Evolutionary conservation across 2,113 vertebrate species (phyloP).

Genomic region (Pithys albifrons): DNA sequence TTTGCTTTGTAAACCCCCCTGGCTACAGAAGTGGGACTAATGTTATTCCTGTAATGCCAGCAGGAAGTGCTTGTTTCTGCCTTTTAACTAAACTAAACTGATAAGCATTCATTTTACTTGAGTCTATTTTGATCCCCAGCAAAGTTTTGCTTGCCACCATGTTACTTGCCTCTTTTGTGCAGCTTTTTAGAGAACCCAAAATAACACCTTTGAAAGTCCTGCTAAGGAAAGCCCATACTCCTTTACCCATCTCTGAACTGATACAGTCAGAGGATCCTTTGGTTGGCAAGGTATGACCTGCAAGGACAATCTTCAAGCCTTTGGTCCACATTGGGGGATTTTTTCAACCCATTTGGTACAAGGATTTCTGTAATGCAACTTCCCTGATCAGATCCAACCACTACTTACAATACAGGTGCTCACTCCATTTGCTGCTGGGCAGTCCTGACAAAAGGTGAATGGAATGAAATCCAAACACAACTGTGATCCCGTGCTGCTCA

Average conservation of each 20-base stretch:
- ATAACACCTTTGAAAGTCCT: background rate
- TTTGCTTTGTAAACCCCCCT: background rate
- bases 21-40: background rate
- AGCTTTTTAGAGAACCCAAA: background rate
- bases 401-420: background rate
- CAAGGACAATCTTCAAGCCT: background rate
- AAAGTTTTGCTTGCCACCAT: background rate
- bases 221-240: background rate
- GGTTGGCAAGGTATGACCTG: background rate
- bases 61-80: background rate
- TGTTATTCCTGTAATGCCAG: background rate
- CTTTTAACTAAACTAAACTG: background rate
- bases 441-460: no score
- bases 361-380: background rate
- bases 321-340: fast-evolving
- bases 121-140: background rate
- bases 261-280: background rate
- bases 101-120: background rate
- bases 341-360: background rate
- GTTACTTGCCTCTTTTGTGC: background rate
- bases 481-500: no score
- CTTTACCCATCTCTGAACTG: background rate
- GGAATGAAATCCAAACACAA: no score
- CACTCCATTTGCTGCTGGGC: background rate
- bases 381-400: background rate